phyloP scores from a whole-genome alignment of 2,113 vertebrate species.

The Aplodontia rufa region DNA sequence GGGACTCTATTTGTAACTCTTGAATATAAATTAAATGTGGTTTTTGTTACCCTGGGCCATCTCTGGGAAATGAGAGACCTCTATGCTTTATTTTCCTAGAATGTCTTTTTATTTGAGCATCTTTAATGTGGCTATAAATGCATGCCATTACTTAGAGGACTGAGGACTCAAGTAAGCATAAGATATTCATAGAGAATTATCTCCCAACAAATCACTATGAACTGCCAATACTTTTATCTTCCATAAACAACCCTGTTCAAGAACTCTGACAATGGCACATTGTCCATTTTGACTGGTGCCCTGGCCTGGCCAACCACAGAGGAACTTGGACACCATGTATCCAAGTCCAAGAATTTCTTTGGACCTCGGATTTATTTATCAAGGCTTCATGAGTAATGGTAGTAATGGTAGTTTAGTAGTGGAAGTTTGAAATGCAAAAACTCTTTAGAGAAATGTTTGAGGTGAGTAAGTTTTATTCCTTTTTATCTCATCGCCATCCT shows the following conservation, averaged over 20 bases:
- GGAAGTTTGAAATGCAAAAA: background rate
- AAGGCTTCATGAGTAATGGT: background rate
- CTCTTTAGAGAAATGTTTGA: background rate
- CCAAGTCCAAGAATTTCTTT: background rate
- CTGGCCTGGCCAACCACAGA: background rate
- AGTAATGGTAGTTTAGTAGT: background rate
- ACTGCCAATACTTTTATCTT: background rate
- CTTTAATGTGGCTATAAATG: background rate
- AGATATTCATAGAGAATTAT: background rate
- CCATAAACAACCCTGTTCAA: background rate
- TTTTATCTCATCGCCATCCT: background rate
- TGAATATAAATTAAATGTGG: too few relatives aligned
- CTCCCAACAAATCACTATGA: background rate
- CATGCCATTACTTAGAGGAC: background rate
- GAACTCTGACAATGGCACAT: background rate
- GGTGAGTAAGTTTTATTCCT: background rate
- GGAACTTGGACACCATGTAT: background rate
- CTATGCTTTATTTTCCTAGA: background rate
- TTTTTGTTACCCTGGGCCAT: background rate
- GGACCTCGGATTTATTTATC: background rate
- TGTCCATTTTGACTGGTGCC: background rate
- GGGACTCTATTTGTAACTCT: too few relatives aligned
- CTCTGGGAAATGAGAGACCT: background rate
- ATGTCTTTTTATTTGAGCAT: background rate
- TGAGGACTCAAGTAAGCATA: background rate